Percentiles rank a stretch among this genome's conserved stretches.
Conservation (phyloP, 2,888 invertebrate genomes). For the Aphodius granarius region DNA sequence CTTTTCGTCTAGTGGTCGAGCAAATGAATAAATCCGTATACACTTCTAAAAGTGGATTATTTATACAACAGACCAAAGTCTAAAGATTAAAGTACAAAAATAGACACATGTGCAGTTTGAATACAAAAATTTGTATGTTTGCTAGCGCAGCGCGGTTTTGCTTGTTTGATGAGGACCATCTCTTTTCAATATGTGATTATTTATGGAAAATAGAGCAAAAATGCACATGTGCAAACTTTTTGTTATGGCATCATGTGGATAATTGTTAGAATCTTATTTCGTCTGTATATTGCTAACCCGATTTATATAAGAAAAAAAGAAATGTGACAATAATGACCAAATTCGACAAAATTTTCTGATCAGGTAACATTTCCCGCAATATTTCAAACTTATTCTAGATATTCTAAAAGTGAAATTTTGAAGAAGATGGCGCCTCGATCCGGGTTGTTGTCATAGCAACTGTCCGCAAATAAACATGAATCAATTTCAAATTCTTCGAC, state of each 20-base stretch:
- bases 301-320: too few relatives aligned
- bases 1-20: neutral
- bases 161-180: neutral
- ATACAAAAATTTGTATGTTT: conserved; percentile 3
- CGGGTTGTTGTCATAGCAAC: too few relatives aligned
- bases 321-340: too few relatives aligned
- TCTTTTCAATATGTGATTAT: neutral
- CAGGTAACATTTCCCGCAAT: too few relatives aligned
- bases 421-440: too few relatives aligned
- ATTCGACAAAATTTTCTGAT: too few relatives aligned
- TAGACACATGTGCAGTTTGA: conserved; percentile 5
- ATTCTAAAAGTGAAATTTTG: too few relatives aligned
- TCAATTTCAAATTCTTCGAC: too few relatives aligned
- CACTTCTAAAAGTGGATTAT: neutral
- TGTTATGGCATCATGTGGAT: neutral
- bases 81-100: conserved; percentile 12
- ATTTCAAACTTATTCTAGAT: too few relatives aligned
- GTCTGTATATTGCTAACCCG: too few relatives aligned
- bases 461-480: too few relatives aligned
- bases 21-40: neutral
- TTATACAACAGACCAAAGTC: conserved; percentile 1
- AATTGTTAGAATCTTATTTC: too few relatives aligned
- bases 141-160: neutral
- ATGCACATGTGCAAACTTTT: neutral
- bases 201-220: neutral